phyloP scores from a whole-genome alignment of 2,888 invertebrate genomes.

The Acronicta aceris region DNA sequence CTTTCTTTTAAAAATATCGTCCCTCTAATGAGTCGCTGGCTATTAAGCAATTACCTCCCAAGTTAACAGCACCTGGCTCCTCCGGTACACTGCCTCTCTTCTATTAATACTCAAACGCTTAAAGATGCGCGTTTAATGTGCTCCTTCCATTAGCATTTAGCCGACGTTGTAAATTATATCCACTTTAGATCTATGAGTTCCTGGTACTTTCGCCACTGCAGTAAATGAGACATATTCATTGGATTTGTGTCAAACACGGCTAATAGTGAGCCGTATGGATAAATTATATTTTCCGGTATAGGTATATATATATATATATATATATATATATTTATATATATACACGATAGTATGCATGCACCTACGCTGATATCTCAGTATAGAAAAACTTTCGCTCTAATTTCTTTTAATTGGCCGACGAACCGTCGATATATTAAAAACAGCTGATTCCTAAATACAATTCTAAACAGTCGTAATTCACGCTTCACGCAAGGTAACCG shows the following conservation, averaged over 20 bases:
- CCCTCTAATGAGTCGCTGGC: conserved; percentile 72
- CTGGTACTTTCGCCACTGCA: conserved; percentile 71
- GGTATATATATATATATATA: too few relatives aligned
- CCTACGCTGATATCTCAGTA: background rate
- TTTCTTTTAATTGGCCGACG: conserved; percentile 12
- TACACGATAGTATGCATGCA: background rate
- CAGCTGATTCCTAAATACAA: conserved; percentile 66
- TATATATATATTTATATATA: too few relatives aligned
- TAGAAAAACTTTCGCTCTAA: conserved; percentile 1
- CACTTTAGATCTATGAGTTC: conserved; percentile 75
- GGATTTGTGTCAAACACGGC: conserved; percentile 47
- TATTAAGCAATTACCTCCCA: conserved; percentile 79
- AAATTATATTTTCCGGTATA: conserved; percentile 39
- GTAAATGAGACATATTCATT: conserved; percentile 52
- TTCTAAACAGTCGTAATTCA: conserved; percentile 70
- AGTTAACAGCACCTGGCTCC: conserved; percentile 79
- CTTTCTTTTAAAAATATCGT: conserved; percentile 65
- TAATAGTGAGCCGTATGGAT: conserved; percentile 22
- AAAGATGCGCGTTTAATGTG: conserved; percentile 82
- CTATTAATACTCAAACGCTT: conserved; percentile 87
- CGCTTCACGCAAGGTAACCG: conserved; percentile 52
- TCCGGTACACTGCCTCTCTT: conserved; percentile 62
- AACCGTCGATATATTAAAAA: conserved; percentile 48
- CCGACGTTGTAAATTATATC: conserved; percentile 82
- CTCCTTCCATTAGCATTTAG: conserved; percentile 88